Conservation (phyloP, 2,797 vertebrate genomes). For the Sebastes umbrosus region DNA sequence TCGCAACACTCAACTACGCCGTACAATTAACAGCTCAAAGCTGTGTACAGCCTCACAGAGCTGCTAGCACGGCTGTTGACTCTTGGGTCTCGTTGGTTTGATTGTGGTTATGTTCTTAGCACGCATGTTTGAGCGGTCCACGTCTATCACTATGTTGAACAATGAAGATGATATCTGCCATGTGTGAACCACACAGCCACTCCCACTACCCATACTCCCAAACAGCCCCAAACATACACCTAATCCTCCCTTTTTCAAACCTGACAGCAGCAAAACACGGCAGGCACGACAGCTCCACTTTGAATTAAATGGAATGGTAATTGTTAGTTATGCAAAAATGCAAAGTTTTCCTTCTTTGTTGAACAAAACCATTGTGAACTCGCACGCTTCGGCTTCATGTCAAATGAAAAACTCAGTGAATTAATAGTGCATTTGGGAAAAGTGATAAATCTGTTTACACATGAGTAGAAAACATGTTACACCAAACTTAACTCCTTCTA, state of each 20-base stretch:
- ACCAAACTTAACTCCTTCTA: not conserved
- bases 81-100: not conserved
- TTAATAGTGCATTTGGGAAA: not conserved
- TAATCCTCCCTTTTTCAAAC: not conserved
- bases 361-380: not conserved
- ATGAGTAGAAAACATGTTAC: not conserved
- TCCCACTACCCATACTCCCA: not conserved
- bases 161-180: slow-evolving; percentile 23
- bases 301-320: not conserved
- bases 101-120: slow-evolving; percentile 6
- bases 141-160: slow-evolving; percentile 4
- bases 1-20: too few relatives aligned
- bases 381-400: not conserved
- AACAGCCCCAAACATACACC: not conserved
- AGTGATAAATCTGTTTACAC: not conserved
- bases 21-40: not conserved
- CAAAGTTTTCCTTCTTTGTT: not conserved
- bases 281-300: not conserved
- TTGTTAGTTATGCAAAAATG: not conserved
- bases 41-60: not conserved
- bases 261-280: slow-evolving; percentile 26
- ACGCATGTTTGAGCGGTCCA: slow-evolving; percentile 6
- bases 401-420: not conserved
- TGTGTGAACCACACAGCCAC: not conserved
- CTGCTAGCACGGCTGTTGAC: not conserved